Conservation (phyloP, 2,113 vertebrate genomes). For the Cervus canadensis region DNA sequence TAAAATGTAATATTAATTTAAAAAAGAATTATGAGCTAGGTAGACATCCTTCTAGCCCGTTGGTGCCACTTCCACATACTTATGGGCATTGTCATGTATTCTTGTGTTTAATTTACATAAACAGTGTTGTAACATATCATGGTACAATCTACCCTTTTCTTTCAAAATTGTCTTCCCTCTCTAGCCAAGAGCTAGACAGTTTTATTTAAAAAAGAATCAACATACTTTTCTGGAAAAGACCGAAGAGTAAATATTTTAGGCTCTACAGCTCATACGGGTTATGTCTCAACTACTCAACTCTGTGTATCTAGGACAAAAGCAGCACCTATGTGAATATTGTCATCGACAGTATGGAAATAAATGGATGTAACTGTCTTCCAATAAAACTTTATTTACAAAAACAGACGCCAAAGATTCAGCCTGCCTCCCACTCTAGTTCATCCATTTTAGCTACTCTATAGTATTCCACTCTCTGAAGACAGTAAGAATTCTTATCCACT, state of each 20-base stretch:
- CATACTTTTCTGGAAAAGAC: not conserved
- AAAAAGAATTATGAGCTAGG: not conserved
- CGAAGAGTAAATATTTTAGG: not conserved
- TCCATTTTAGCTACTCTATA: not conserved
- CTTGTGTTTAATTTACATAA: not conserved
- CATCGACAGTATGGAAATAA: not conserved
- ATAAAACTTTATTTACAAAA: conserved; percentile 16
- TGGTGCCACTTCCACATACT: not conserved
- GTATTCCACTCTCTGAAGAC: not conserved
- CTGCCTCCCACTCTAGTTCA: not conserved
- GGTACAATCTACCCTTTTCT: not conserved
- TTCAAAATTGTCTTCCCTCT: not conserved
- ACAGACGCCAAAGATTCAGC: not conserved
- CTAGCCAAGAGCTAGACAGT: not conserved
- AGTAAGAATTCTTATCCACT: not conserved
- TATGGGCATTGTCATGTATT: not conserved
- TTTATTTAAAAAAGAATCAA: not conserved
- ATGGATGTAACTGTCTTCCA: not conserved
- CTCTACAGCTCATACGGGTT: not conserved
- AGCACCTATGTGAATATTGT: not conserved
- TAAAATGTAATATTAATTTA: not conserved
- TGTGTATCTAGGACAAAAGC: not conserved
- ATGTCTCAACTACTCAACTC: not conserved
- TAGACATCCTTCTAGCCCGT: not conserved
- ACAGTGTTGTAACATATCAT: rapidly evolving